Conservation (phyloP, 1,140 invertebrate genomes). For the Lordiphosa mommai region DNA sequence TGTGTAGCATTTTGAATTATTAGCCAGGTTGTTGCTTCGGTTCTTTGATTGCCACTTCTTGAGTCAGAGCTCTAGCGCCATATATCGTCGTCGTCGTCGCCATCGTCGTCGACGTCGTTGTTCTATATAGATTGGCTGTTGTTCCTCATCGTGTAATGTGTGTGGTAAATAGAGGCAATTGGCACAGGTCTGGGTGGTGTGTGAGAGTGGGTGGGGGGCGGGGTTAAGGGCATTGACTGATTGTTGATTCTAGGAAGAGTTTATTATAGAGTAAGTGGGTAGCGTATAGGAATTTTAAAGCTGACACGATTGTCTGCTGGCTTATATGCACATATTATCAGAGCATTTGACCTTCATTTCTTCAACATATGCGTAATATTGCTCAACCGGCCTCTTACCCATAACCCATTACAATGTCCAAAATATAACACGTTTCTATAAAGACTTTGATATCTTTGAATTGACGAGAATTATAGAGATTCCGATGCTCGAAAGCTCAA, state of each 20-base stretch:
- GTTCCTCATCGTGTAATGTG: slow-evolving; percentile 59
- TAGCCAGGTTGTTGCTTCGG: slow-evolving; percentile 45
- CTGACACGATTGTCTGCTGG: no score
- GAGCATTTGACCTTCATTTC: no score
- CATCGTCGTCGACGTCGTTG: slow-evolving; percentile 16
- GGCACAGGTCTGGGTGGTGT: slow-evolving; percentile 19
- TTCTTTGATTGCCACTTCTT: slow-evolving; percentile 63
- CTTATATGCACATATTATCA: no score
- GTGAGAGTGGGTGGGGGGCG: background rate
- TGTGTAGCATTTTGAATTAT: slow-evolving; percentile 75
- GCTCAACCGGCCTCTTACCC: no score
- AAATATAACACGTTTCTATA: no score
- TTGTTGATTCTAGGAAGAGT: slow-evolving; percentile 3
- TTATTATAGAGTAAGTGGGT: no score
- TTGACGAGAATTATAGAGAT: no score
- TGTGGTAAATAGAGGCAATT: slow-evolving; percentile 63
- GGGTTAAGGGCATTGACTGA: slow-evolving; percentile 41
- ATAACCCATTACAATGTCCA: no score
- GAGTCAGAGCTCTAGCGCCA: slow-evolving; percentile 33
- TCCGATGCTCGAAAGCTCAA: no score
- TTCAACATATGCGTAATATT: no score
- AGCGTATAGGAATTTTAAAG: no score
- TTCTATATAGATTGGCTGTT: slow-evolving; percentile 56
- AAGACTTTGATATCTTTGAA: no score
- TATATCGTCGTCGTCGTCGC: slow-evolving; percentile 26